Base-by-base conservation (phyloP, 1,140 invertebrate genomes). In the Drosophila prosaltans region DNA sequence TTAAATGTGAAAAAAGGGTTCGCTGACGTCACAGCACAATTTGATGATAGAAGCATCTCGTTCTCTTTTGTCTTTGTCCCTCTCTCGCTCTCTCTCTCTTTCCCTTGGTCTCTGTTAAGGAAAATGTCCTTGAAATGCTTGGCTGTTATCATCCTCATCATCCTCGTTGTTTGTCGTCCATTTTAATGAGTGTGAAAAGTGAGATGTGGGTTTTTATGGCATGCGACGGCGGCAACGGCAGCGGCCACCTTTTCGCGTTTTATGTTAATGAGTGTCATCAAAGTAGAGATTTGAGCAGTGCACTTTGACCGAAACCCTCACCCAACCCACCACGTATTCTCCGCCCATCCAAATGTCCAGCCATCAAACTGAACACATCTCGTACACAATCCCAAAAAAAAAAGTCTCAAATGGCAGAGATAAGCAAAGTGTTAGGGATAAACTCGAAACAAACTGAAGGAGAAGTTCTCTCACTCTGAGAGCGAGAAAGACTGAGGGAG, bases 211-310 rank as follows among this genome's bases (percentile, higher is more conserved):
- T 65, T 81, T 86, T 86, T 89, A 86, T 86, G 80, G 45, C 45
- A 26, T 51, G 45, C 21, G 45, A 21, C 21, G 45, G 16, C 45
- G 28, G 16, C 16, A n/a, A 1, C 9, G 36, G 39, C 39, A 40
- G 39, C 39, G 81, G 74, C 62, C 69, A 88, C 76, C 80, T 88
- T 51, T 51, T 51, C 24, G 45, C 45, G 21, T 88, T 86, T 88
- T 80, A 88, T 88, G 83, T 80, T 88, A 86, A 86, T 89, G 83
- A 89, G 83, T 86, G 80, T 80, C 83, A 86, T 88, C 84, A 79
- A 69, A 67, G 65, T 59, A 55, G 67, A 77, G 83, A 82, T 80
- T 88, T 69, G 67, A 88, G 83, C 48, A 41, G 63, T 61, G 67
- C 59, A 51, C 45, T 43, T 28, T 39, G 11, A 39, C 59, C 10